Evolutionary conservation across 2,888 invertebrate species (phyloP).

Genomic region (Acrocyrtus sp.): DNA sequence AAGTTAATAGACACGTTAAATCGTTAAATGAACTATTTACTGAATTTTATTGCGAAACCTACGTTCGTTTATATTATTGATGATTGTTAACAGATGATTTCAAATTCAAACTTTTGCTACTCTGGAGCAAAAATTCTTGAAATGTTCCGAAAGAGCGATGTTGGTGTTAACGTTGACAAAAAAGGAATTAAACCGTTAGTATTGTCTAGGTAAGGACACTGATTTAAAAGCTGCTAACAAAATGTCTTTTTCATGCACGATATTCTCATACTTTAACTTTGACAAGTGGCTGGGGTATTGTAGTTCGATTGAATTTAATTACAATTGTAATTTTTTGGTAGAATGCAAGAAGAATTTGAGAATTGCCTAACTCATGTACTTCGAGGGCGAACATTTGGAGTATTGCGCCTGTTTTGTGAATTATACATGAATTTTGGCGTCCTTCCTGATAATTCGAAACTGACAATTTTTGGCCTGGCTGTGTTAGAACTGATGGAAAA

Average conservation of each 20-base stretch:
- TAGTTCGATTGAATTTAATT: neutral
- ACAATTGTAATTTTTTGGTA: conserved; percentile 17
- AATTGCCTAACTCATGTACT: conserved; percentile 42
- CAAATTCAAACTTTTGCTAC: conserved; percentile 59
- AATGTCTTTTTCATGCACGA: too few relatives aligned
- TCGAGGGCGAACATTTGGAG: conserved; percentile 41
- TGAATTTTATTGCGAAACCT: neutral
- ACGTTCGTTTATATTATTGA: too few relatives aligned
- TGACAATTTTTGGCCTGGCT: conserved; percentile 53
- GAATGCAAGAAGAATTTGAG: conserved; percentile 57
- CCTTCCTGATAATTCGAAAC: conserved; percentile 28
- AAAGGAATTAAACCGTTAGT: conserved; percentile 52
- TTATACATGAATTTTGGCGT: conserved; percentile 55
- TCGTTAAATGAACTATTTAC: neutral
- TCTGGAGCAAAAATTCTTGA: conserved; percentile 60
- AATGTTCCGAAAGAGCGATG: conserved; percentile 43
- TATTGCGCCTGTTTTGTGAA: conserved; percentile 56
- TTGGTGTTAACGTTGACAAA: conserved; percentile 46
- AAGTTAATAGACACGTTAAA: neutral
- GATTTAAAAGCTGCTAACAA: too few relatives aligned
- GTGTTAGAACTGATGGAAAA: conserved; percentile 56
- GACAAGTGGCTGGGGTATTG: too few relatives aligned
- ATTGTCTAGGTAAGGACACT: conserved; percentile 53
- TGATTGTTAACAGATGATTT: conserved; percentile 54
- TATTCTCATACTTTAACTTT: too few relatives aligned